Evolutionary conservation across 2,797 vertebrate species (phyloP).

Genomic region (Myotis pilosus): DNA sequence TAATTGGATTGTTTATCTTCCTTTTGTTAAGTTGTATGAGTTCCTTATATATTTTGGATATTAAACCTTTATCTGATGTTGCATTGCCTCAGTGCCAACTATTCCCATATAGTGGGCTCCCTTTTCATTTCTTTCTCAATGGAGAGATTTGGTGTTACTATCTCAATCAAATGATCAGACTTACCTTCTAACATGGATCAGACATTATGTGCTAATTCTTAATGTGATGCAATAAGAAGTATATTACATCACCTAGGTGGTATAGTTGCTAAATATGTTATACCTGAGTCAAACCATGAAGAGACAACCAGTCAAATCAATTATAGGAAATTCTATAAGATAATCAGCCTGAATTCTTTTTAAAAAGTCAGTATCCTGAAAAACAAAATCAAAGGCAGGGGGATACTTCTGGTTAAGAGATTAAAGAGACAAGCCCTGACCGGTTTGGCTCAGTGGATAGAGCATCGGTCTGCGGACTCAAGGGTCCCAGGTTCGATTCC

Average conservation of each 20-base stretch:
- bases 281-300: neutral
- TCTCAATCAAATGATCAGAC: neutral
- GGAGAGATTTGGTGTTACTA: neutral
- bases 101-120: too few relatives aligned
- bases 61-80: too few relatives aligned
- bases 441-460: too few relatives aligned
- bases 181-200: neutral
- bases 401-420: neutral
- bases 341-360: neutral
- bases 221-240: neutral
- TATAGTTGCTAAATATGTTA: neutral
- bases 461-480: too few relatives aligned
- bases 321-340: neutral
- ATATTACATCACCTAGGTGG: neutral
- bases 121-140: neutral
- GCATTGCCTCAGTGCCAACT: too few relatives aligned
- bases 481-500: too few relatives aligned
- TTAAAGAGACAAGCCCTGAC: neutral
- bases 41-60: too few relatives aligned
- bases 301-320: neutral
- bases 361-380: neutral
- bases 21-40: too few relatives aligned
- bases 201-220: neutral
- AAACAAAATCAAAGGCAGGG: slow-evolving; percentile 10
- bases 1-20: too few relatives aligned